Conservation (phyloP, 2,797 vertebrate species). For the Triplophysa bombifrons region DNA sequence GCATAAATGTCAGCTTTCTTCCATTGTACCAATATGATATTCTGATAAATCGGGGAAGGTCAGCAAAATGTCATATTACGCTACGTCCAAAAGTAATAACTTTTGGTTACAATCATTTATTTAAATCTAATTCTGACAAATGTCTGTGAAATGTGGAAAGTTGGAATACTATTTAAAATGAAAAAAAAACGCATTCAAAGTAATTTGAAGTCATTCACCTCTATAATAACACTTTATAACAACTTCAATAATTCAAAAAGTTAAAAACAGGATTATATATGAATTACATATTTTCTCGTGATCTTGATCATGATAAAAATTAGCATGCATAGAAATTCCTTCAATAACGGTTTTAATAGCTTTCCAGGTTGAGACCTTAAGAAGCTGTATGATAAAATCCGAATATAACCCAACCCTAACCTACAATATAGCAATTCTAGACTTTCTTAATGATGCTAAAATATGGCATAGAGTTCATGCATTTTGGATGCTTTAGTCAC, state of each 20-base stretch:
- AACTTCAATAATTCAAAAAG: neutral
- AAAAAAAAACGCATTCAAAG: neutral
- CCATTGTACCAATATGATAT: constrained; percentile 10
- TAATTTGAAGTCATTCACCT: neutral
- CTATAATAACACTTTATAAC: neutral
- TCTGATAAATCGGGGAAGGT: constrained; percentile 45
- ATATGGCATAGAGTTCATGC: too few relatives aligned
- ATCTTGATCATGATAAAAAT: too few relatives aligned
- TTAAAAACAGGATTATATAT: too few relatives aligned
- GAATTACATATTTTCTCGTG: too few relatives aligned
- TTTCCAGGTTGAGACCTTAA: too few relatives aligned
- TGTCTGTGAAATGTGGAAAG: neutral
- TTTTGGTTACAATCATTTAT: constrained; percentile 40
- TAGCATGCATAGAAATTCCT: too few relatives aligned
- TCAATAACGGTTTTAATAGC: too few relatives aligned
- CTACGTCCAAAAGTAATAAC: constrained; percentile 40
- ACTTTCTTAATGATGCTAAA: too few relatives aligned
- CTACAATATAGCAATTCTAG: too few relatives aligned
- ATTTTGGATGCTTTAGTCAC: too few relatives aligned
- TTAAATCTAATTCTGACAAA: constrained; percentile 12
- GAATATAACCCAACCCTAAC: too few relatives aligned
- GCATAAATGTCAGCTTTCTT: constrained; percentile 46
- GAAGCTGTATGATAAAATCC: too few relatives aligned
- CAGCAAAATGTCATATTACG: constrained; percentile 51
- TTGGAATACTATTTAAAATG: neutral